A percentile compares a stretch with the other conserved stretches of the same genome.
Evolutionary conservation across 2,888 invertebrate species (phyloP).

Genomic region (Idaea biselata): DNA sequence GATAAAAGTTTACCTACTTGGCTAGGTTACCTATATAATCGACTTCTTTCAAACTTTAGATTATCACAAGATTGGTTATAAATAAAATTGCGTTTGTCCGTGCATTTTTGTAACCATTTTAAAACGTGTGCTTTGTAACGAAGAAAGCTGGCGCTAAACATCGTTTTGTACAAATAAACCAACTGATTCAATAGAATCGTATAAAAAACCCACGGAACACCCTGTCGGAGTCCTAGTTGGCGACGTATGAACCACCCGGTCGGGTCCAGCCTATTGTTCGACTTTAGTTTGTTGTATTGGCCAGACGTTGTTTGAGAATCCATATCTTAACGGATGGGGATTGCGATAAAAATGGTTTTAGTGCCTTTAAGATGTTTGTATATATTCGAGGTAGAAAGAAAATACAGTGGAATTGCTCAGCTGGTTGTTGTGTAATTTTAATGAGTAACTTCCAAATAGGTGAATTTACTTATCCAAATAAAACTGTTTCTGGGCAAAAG

Average conservation of each 20-base stretch:
- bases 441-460: no score
- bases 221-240: conserved; percentile 9
- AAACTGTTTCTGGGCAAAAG: no score
- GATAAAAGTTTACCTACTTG: background rate
- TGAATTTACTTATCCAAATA: no score
- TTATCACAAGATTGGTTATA: no score
- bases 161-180: background rate
- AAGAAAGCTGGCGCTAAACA: background rate
- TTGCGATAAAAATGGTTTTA: conserved; percentile 13
- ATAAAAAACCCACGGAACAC: background rate
- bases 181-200: background rate
- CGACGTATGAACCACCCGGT: conserved; percentile 49
- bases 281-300: conserved; percentile 51
- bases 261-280: conserved; percentile 47
- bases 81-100: no score
- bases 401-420: background rate
- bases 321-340: background rate
- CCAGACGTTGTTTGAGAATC: conserved; percentile 33
- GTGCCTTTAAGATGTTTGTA: conserved; percentile 5
- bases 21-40: background rate
- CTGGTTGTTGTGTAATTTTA: no score
- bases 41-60: no score
- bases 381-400: background rate
- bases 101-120: background rate
- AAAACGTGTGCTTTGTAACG: background rate